phyloP scores from a whole-genome alignment of 2,888 invertebrate genomes.

The Parelbella ahira region DNA sequence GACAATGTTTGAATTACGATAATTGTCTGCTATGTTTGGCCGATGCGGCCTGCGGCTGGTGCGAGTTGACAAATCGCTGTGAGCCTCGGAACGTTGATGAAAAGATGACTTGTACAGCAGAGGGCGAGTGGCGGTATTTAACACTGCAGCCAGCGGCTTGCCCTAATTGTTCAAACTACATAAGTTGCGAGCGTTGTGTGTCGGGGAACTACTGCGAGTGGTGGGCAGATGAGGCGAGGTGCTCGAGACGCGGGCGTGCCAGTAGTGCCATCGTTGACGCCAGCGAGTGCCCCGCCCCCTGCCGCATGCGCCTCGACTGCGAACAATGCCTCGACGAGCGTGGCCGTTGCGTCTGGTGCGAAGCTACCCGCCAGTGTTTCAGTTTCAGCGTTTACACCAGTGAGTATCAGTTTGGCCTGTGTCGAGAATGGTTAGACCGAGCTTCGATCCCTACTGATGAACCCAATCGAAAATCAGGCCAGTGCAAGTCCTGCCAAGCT shows the following conservation, averaged over 20 bases:
- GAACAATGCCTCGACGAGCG: slow-evolving; percentile 91
- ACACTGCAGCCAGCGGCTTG: slow-evolving; percentile 91
- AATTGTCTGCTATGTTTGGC: slow-evolving; percentile 94
- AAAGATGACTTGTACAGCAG: slow-evolving; percentile 77
- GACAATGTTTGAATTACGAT: slow-evolving; percentile 86
- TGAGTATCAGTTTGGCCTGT: slow-evolving; percentile 95
- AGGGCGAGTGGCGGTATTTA: slow-evolving; percentile 87
- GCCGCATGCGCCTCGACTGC: slow-evolving; percentile 88
- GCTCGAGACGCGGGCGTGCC: slow-evolving; percentile 88
- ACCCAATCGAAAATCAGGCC: slow-evolving; percentile 71
- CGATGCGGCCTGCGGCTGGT: slow-evolving; percentile 96
- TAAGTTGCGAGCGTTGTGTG: slow-evolving; percentile 92
- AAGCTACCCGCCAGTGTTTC: slow-evolving; percentile 94
- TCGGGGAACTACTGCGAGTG: slow-evolving; percentile 92
- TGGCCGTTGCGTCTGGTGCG: slow-evolving; percentile 97
- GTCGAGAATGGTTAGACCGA: slow-evolving; percentile 95
- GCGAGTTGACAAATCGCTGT: slow-evolving; percentile 87
- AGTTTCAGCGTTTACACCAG: slow-evolving; percentile 97
- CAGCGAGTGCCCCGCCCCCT: slow-evolving; percentile 89
- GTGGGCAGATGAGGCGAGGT: slow-evolving; percentile 94
- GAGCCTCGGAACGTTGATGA: slow-evolving; percentile 85
- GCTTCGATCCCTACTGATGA: slow-evolving; percentile 74
- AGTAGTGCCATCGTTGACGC: slow-evolving; percentile 83
- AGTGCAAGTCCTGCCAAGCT: slow-evolving; percentile 90
- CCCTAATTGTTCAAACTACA: slow-evolving; percentile 93